Conservation (phyloP, 1,140 invertebrate species). For the Mercenaria mercenaria region DNA sequence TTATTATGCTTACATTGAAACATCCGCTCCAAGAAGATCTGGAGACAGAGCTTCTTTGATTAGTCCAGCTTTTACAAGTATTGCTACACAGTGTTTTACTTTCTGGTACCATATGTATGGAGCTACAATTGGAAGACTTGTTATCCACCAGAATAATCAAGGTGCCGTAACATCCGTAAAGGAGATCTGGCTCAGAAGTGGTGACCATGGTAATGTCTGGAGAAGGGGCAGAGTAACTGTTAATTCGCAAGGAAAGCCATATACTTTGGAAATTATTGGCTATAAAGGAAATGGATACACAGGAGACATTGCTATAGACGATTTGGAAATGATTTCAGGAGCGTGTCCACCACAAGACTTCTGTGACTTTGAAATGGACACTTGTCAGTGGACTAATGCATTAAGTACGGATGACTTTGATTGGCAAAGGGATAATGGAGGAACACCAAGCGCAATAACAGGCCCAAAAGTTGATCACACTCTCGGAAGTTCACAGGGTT, state of each 20-base stretch:
- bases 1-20: slow-evolving; percentile 83
- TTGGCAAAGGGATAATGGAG: slow-evolving; percentile 78
- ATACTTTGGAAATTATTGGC: slow-evolving; percentile 77
- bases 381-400: slow-evolving; percentile 81
- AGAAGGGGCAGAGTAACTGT: slow-evolving; percentile 83
- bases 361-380: slow-evolving; percentile 82
- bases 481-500: slow-evolving; percentile 66
- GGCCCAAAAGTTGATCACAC: slow-evolving; percentile 86
- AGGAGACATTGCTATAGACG: slow-evolving; percentile 84
- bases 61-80: slow-evolving; percentile 64
- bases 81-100: slow-evolving; percentile 73
- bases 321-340: slow-evolving; percentile 77
- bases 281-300: slow-evolving; percentile 72
- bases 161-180: slow-evolving; percentile 49
- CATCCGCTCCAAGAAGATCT: slow-evolving; percentile 71
- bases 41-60: slow-evolving; percentile 75
- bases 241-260: slow-evolving; percentile 65
- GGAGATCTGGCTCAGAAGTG: slow-evolving; percentile 86
- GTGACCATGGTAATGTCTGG: slow-evolving; percentile 91
- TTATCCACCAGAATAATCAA: slow-evolving; percentile 72
- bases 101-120: slow-evolving; percentile 94
- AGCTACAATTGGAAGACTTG: slow-evolving; percentile 78
- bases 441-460: slow-evolving; percentile 72
- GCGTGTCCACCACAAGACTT: slow-evolving; percentile 75
- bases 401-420: slow-evolving; percentile 79